Percentiles rank a stretch among this genome's conserved stretches.
Conservation (phyloP, 2,888 invertebrate genomes). For the Phlogophora meticulosa region DNA sequence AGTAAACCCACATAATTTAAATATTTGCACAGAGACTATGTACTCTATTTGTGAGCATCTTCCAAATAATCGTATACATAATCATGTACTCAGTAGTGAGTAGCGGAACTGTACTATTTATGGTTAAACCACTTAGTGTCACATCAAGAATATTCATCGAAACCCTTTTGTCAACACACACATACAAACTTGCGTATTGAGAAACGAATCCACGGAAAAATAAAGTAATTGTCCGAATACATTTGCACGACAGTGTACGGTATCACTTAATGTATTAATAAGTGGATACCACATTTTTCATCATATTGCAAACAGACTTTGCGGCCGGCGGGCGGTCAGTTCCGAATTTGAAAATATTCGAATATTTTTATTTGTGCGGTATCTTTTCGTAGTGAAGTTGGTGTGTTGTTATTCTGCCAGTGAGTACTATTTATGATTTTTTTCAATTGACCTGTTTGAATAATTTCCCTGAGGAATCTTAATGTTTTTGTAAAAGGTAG, state of each 20-base stretch:
- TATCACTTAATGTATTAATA: constrained; percentile 60
- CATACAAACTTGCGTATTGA: constrained; percentile 9
- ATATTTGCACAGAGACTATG: background rate
- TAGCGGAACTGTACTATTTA: background rate
- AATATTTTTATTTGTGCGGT: constrained; percentile 6
- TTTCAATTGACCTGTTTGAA: background rate
- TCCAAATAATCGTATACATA: background rate
- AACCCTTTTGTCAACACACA: constrained; percentile 6
- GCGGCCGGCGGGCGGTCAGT: constrained; percentile 52
- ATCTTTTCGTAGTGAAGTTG: constrained; percentile 18
- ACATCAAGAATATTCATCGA: background rate
- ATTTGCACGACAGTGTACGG: constrained; percentile 34
- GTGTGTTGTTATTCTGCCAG: constrained; percentile 9
- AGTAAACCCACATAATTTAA: background rate
- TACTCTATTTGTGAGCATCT: background rate
- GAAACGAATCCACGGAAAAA: constrained; percentile 14
- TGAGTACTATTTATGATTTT: constrained; percentile 31
- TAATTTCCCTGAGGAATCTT: background rate
- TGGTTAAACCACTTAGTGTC: background rate
- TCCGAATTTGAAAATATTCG: constrained; percentile 26
- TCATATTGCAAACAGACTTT: constrained; percentile 54
- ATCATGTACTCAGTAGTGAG: background rate
- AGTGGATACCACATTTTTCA: constrained; percentile 53
- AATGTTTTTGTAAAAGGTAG: background rate
- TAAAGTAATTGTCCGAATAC: constrained; percentile 35